These are phyloP conservation scores for Empidonax traillii DNA, from an alignment of 2,113 vertebrate genomes.

Conservation along the genomic window DNA sequence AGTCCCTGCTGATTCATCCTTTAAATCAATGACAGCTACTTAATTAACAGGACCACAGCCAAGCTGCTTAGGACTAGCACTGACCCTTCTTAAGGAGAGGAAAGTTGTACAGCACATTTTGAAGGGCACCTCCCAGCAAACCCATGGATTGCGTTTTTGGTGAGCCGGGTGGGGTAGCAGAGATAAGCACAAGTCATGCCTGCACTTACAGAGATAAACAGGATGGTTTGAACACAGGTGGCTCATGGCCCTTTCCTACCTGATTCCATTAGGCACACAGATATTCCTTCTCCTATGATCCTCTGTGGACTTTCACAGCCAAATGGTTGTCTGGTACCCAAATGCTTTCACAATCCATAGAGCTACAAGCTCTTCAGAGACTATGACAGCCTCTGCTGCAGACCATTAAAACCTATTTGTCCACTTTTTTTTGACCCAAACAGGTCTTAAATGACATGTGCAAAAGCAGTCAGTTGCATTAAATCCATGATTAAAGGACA, in stretches of 20 bases:
- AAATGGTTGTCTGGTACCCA: background rate
- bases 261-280: background rate
- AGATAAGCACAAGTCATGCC: background rate
- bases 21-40: conserved; percentile 32
- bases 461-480: background rate
- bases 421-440: background rate
- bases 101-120: background rate
- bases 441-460: background rate
- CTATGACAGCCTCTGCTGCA: background rate
- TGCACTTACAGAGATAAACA: background rate
- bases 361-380: background rate
- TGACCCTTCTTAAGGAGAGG: conserved; percentile 22
- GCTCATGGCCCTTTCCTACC: background rate
- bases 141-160: background rate
- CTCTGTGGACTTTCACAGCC: background rate
- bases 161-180: background rate
- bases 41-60: conserved; percentile 33
- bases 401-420: background rate
- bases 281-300: background rate
- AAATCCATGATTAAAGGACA: background rate
- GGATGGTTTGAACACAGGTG: background rate
- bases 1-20: conserved; percentile 40
- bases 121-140: background rate
- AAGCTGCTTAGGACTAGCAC: conserved; percentile 21
- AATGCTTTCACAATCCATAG: background rate